phyloP scores from a whole-genome alignment of 2,888 invertebrate species.

The Eupithecia dodoneata region DNA sequence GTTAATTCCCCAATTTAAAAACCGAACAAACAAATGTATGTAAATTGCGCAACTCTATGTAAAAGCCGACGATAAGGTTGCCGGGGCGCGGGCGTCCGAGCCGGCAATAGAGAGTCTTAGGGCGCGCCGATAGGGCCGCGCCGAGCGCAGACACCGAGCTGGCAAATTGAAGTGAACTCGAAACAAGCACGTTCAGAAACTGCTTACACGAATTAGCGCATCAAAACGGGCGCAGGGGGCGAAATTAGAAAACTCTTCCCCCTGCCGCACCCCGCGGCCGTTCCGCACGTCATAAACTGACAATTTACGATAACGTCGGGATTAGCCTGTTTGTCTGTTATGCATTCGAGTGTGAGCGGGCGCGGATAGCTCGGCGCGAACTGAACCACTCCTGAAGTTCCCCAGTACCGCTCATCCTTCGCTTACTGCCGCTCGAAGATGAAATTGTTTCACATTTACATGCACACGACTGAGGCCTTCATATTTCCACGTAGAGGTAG shows the following conservation, averaged over 20 bases:
- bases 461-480: slow-evolving; percentile 60
- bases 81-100: slow-evolving; percentile 43
- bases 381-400: slow-evolving; percentile 53
- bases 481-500: slow-evolving; percentile 50
- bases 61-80: slow-evolving; percentile 77
- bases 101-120: slow-evolving; percentile 54
- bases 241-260: slow-evolving; percentile 81
- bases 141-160: slow-evolving; percentile 48
- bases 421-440: slow-evolving; percentile 42
- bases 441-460: slow-evolving; percentile 69
- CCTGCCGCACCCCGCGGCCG: slow-evolving; percentile 66
- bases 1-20: slow-evolving; percentile 82
- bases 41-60: slow-evolving; percentile 81
- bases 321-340: slow-evolving; percentile 84
- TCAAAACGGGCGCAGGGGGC: slow-evolving; percentile 80
- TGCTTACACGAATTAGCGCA: slow-evolving; percentile 85
- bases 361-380: slow-evolving; percentile 52
- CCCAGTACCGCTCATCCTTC: slow-evolving; percentile 40
- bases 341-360: slow-evolving; percentile 70
- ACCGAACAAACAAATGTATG: slow-evolving; percentile 83
- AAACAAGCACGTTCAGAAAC: slow-evolving; percentile 83
- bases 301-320: slow-evolving; percentile 85
- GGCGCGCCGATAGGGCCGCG: slow-evolving; percentile 47
- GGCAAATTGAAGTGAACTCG: slow-evolving; percentile 76
- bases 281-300: slow-evolving; percentile 85